Evolutionary conservation across 1,140 invertebrate species (phyloP), one percentile per base, ranked within the genome.

Genomic region (Orius insidiosus): DNA sequence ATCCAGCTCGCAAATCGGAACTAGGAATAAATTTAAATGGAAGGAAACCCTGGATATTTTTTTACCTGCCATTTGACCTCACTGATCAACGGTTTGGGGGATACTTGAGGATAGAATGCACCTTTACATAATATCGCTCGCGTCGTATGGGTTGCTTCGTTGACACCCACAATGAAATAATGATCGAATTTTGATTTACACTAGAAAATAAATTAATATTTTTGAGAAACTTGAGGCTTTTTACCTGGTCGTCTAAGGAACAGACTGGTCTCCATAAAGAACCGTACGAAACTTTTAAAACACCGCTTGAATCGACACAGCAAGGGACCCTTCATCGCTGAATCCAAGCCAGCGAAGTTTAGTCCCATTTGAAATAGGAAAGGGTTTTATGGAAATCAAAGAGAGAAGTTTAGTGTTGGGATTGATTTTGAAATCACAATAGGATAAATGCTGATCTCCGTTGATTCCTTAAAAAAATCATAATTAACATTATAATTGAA

Each of bases 71-170:
- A 62, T 30, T 70, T 61, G 47, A 87, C 57, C 58, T 89, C 77
- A 18, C 72, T 69, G 0, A 89, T 64, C 48, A 80, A 80, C 3
- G 90, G 92, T 46, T 79, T 71, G 1, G 90, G 90, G 38, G 79
- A 74, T 0, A 87, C 87, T 8, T 75, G 69, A 4, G 93, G 93
- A 66, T 87, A 95, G 31, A 75, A 70, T 14, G 76, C 70, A 13
- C 88, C 90, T 61, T 88, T 86, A 55, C 90, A 96, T 7, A 85
- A 66, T 38, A 96, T 78, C 32, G 78, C 85, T 13, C 80, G 70
- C 3, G 89, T 68, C 42, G 74, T 78, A 59, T 85, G 76, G 35
- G 75, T 70, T 4, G 66, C 67, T 63, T 95, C 89, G 48, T 70
- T 77, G 0, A 88, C 58, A 1, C 81, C 74, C 34, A 87, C 72